A percentile compares a stretch with the other conserved stretches of the same genome.
Conservation (phyloP, 2,113 vertebrate genomes). For the Romanogobio albipinnatus region DNA sequence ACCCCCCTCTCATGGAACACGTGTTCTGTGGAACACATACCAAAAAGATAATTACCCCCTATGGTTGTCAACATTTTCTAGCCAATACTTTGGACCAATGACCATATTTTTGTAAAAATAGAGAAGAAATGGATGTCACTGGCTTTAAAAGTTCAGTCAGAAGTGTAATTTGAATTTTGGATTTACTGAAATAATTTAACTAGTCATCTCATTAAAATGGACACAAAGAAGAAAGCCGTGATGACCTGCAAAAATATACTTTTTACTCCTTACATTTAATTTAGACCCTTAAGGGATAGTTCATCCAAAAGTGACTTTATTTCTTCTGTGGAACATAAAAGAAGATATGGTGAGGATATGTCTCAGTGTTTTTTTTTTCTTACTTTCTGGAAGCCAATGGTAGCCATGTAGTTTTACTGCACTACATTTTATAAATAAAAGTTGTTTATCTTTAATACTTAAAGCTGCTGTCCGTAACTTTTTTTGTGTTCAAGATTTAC, state of each 20-base stretch:
- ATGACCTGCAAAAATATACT: neutral
- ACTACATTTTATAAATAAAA: no score
- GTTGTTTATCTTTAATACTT: no score
- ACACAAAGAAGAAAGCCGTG: neutral
- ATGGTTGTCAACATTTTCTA: constrained; percentile 3
- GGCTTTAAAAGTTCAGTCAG: neutral
- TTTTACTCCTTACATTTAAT: neutral
- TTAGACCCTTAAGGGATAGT: neutral
- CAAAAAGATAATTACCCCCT: constrained; percentile 6
- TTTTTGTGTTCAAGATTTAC: no score
- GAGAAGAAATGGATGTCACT: neutral
- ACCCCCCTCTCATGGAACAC: neutral
- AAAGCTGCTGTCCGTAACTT: no score
- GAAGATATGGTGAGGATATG: no score
- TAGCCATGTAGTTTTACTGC: no score
- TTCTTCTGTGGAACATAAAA: no score
- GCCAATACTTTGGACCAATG: neutral
- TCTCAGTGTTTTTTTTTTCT: no score
- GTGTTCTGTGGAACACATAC: neutral
- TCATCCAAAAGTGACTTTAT: no score
- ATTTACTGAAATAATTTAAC: neutral
- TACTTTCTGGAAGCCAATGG: no score
- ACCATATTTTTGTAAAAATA: neutral
- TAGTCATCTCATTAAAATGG: neutral
- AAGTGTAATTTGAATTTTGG: neutral